Conservation (phyloP, 2,113 vertebrate species). For the human (Homo sapiens) region GRCh38 chr7:112439501-112440000, state of each 20-base stretch:
- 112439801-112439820: background rate
- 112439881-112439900: background rate
- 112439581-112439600: background rate
- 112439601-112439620: background rate
- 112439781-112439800: background rate
- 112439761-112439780: background rate
- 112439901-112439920: background rate
- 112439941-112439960: background rate
- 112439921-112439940: background rate
- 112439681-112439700: constrained; percentile 24
- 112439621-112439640: background rate
- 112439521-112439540: background rate
- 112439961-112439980: background rate
- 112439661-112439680: background rate
- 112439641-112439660: background rate
- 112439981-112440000: background rate
- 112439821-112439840: background rate
- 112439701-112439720: background rate
- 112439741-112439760: background rate
- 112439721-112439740: background rate
- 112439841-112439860: background rate
- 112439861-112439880: background rate
- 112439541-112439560: background rate
- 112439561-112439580: background rate
- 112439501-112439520: background rate